These are phyloP conservation scores for Alethe diademata DNA, from an alignment of 2,113 vertebrate genomes.

Conservation along the genomic window DNA sequence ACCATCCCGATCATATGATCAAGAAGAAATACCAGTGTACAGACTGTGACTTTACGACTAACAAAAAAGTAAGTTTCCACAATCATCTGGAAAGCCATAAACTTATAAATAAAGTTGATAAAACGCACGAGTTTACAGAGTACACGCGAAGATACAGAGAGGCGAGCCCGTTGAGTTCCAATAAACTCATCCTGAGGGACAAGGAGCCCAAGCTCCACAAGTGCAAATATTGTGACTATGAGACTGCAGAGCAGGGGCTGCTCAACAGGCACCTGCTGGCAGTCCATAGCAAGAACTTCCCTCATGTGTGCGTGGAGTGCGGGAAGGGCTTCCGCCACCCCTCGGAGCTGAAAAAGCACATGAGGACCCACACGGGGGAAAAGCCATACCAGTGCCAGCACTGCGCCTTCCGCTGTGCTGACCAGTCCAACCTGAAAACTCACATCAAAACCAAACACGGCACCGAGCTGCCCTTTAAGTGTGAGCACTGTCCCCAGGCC, in stretches of 20 bases:
- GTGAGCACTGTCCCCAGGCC: conserved; percentile 95
- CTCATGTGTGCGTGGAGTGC: conserved; percentile 96
- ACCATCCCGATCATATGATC: conserved; percentile 96
- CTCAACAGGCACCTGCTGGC: conserved; percentile 95
- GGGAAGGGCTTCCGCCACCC: conserved; percentile 98
- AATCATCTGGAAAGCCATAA: conserved; percentile 99
- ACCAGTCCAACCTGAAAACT: conserved; percentile 99
- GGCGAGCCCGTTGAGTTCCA: conserved; percentile 93
- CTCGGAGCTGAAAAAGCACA: conserved; percentile 98
- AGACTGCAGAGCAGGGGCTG: conserved; percentile 95
- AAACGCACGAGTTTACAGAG: conserved; percentile 87
- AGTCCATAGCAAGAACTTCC: conserved; percentile 97
- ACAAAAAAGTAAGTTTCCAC: conserved; percentile 98
- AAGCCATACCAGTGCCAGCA: conserved; percentile 98
- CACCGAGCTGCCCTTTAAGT: conserved; percentile 91
- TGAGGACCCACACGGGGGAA: conserved; percentile 98
- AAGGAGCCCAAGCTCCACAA: conserved; percentile 94
- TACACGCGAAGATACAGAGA: conserved; percentile 94
- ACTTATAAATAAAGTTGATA: conserved; percentile 89
- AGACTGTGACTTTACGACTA: conserved; percentile 98
- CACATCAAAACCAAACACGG: conserved; percentile 98
- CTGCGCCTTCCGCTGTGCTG: conserved; percentile 94
- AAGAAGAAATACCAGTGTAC: conserved; percentile 99
- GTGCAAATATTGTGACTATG: conserved; percentile 98
- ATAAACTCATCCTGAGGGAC: conserved; percentile 95